Evolutionary conservation across 1,140 invertebrate genomes (phyloP), one percentile per base, ranked within the genome.

Genomic region (Lucilia sericata): DNA sequence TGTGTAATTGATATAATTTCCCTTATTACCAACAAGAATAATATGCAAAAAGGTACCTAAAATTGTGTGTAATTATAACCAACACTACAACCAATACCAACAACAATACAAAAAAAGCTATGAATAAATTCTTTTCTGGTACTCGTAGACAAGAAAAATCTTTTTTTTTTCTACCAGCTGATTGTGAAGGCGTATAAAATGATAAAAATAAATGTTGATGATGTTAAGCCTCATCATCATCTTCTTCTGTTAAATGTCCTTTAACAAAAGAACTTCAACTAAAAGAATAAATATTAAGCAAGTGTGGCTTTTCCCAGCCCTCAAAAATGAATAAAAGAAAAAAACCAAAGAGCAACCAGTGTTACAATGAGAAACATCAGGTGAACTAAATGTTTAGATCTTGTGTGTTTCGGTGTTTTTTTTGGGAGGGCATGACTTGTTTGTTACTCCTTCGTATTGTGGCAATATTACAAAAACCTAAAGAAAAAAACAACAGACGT

Each of bases 131-230:
- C 14, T 60, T 60, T 60, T 78, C 2, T 78, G 9, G 13, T 78
- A 17, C 36, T 76, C 34, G n/a, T 76, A 34, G 34, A 17, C 74
- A 34, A 34, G 30, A 42, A 76, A 76, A 30, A 36, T 42, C 17
- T n/a, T 17, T 17, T 76, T 17, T 76, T 42, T 42, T 36, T 78
- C 47, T 25, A 80, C 76, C 76, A 80, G 42, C 76, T 80, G 76
- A 80, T 80, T 49, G 76, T 51, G 76, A 80, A 80, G 76, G 76
- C 76, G 76, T 80, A 80, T 80, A 80, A 80, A 80, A 51, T 80
- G 76, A 80, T 80, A 80, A 80, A 49, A 80, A 78, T 19, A 34
- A 75, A 75, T 76, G 13, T 19, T 76, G 74, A 76, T 76, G 74
- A 76, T 42, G 74, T 49, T 80, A 49, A 80, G n/a, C 47, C 5